These are phyloP conservation scores for Macaria liturata DNA, from an alignment of 2,888 invertebrate species.

Conservation along the genomic window DNA sequence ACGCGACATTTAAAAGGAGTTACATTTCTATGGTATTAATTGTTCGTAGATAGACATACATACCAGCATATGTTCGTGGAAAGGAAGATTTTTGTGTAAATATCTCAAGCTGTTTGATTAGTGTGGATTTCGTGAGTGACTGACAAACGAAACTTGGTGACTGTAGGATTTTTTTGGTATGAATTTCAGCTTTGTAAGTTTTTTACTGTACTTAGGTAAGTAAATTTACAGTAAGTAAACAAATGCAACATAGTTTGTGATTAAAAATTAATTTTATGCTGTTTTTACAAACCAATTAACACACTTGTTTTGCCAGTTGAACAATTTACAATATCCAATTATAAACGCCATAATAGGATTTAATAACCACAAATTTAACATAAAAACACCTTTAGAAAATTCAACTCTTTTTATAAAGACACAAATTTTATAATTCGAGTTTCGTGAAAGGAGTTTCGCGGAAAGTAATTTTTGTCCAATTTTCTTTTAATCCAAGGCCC, in stretches of 20 bases:
- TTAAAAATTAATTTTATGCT: no score
- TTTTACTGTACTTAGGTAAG: background rate
- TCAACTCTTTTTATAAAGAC: no score
- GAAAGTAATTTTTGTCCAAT: conserved; percentile 13
- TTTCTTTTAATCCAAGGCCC: conserved; percentile 23
- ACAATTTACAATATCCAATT: no score
- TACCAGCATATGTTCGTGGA: conserved; percentile 34
- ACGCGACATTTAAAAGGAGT: no score
- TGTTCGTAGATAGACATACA: conserved; percentile 31
- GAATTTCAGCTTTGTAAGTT: background rate
- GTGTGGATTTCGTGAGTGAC: conserved; percentile 26
- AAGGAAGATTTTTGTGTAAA: conserved; percentile 29
- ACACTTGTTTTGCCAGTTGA: no score
- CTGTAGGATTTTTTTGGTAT: no score
- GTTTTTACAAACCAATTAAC: no score
- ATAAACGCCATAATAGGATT: no score
- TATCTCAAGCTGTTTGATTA: conserved; percentile 26
- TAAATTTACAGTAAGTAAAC: no score
- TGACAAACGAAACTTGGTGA: conserved; percentile 11
- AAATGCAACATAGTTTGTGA: background rate
- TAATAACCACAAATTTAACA: no score
- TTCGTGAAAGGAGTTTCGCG: conserved; percentile 10
- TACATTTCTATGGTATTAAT: no score
- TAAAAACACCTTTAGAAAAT: no score
- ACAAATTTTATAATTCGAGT: background rate